Evolutionary conservation across 2,797 vertebrate genomes (phyloP), one percentile per base, ranked within the genome.

Genomic region (Leptoclinus maculatus): DNA sequence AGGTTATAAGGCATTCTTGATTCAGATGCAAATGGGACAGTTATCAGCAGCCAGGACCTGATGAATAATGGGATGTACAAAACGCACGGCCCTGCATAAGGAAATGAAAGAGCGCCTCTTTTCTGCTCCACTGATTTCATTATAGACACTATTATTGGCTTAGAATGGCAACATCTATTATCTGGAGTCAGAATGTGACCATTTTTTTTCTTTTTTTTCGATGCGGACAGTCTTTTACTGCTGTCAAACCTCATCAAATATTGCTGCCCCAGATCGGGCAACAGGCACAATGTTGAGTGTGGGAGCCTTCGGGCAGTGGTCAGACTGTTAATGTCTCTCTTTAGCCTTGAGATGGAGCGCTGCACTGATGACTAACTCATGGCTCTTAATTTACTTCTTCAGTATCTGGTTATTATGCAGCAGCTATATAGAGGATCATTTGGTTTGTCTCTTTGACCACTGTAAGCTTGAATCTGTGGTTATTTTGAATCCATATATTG

Each of bases 121-220:
- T 95, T 95, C 95, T 95, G 93, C 93, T 94, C 91, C 88, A 83
- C 93, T 93, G 94, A 95, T 95, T 95, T 95, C 94, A 95, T 96
- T 95, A 95, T 95, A 95, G 93, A 94, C 92, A 93, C 91, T 94
- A 95, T 95, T 95, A 95, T 95, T 95, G 93, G 92, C 93, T 94
- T 90, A 91, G 90, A 95, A 95, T 94, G 93, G 93, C 92, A 93
- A 94, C 93, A 94, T 95, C 86, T 94, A 95, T 96, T 95, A 95
- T 95, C 92, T 92, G 72, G 79, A 92, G 87, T 93, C 83, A 79
- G 87, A 93, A 91, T 93, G 88, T 90, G 89, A 87, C 83, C 87
- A 74, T 88, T 89, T 86, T 76, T 64, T 71, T 62, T 69, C 56
- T 71, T 45, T 85, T 91, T 87, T 86, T n/a, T n/a, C n/a, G 69